These are phyloP conservation scores for Drosophila kurseongensis DNA, from an alignment of 1,140 invertebrate genomes.

Conservation along the genomic window DNA sequence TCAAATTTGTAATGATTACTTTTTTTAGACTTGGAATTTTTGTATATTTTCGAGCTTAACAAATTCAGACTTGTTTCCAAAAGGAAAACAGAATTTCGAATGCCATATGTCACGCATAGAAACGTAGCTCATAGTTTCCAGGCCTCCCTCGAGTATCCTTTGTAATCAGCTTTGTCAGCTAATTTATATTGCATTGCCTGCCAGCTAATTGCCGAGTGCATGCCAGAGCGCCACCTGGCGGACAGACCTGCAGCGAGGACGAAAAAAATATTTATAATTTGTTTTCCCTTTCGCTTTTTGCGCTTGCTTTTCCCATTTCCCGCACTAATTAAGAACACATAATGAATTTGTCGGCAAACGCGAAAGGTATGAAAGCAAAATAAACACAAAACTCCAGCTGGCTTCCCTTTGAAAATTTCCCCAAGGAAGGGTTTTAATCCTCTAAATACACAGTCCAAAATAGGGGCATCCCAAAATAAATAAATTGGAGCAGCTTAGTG, in stretches of 20 bases:
- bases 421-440: background rate
- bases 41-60: background rate
- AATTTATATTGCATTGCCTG: conserved; percentile 67
- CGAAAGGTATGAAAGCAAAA: conserved; percentile 28
- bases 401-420: conserved; percentile 21
- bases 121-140: background rate
- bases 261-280: conserved; percentile 27
- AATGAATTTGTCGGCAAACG: conserved; percentile 47
- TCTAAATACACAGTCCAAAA: no score
- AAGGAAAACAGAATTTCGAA: conserved; percentile 42
- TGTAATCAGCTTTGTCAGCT: conserved; percentile 26
- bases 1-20: no score
- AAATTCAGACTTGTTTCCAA: background rate
- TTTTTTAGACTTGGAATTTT: background rate
- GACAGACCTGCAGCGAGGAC: conserved; percentile 1
- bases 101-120: conserved; percentile 1
- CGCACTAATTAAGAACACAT: conserved; percentile 56
- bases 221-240: conserved; percentile 45
- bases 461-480: no score
- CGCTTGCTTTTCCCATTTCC: conserved; percentile 43
- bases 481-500: no score
- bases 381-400: conserved; percentile 27
- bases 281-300: conserved; percentile 30
- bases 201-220: conserved; percentile 63
- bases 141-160: conserved; percentile 5